Percentiles rank a stretch among this genome's conserved stretches.
Evolutionary conservation across 2,888 invertebrate species (phyloP).

Genomic region (Drosophila recens): DNA sequence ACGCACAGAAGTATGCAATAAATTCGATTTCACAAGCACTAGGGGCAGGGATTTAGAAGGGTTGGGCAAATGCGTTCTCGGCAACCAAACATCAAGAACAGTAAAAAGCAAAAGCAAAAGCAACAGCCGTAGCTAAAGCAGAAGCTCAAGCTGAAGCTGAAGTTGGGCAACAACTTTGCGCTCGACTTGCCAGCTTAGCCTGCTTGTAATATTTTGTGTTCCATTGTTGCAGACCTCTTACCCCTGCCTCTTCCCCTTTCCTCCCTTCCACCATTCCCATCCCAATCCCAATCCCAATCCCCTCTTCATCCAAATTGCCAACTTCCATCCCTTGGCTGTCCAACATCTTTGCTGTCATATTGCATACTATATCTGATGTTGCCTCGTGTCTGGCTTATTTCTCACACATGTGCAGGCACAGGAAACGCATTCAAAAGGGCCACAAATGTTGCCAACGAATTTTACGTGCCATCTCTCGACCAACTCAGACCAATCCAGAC

Average conservation of each 20-base stretch:
- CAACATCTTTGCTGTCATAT: conserved; percentile 38
- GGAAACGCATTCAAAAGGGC: conserved; percentile 60
- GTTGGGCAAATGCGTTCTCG: not conserved
- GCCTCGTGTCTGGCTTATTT: conserved; percentile 26
- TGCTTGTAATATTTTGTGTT: conserved; percentile 65
- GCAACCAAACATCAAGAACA: conserved; percentile 41
- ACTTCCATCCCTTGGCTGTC: not conserved
- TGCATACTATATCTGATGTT: conserved; percentile 18
- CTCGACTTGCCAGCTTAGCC: conserved; percentile 57
- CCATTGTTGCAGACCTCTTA: conserved; percentile 50
- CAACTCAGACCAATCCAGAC: conserved; percentile 21
- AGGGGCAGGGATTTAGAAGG: not conserved
- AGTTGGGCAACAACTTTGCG: conserved; percentile 60
- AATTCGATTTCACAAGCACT: conserved; percentile 65
- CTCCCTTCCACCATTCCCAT: not conserved
- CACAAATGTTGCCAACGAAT: conserved; percentile 59
- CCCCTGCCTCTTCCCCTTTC: not conserved
- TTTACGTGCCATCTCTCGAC: conserved; percentile 56
- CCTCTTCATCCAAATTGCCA: not conserved
- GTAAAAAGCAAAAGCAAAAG: conserved; percentile 29
- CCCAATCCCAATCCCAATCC: not conserved
- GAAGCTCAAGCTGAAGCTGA: conserved; percentile 7
- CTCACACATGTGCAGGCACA: conserved; percentile 57
- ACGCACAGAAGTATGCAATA: conserved; percentile 73
- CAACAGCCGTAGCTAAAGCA: conserved; percentile 9